Conservation (phyloP, 2,113 vertebrate species). For the Seriola dumerili region DNA sequence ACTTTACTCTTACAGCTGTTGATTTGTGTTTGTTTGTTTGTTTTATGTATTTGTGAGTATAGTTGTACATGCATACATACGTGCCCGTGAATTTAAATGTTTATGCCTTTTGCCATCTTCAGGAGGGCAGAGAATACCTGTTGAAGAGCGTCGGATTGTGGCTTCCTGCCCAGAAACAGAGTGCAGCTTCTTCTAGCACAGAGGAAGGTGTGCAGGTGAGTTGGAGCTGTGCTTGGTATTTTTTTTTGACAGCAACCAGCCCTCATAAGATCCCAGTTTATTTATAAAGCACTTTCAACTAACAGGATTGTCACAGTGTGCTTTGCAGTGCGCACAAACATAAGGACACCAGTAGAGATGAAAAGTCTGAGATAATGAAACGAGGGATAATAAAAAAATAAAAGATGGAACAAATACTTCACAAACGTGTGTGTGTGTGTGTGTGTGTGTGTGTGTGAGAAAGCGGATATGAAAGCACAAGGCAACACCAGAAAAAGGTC, state of each 20-base stretch:
- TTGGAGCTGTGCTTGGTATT: conserved; percentile 17
- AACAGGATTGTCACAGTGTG: conserved; percentile 58
- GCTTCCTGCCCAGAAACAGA: conserved; percentile 81
- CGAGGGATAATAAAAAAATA: conserved; percentile 37
- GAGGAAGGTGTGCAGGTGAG: conserved; percentile 81
- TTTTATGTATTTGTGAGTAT: neutral
- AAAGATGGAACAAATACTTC: conserved; percentile 34
- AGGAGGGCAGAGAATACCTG: conserved; percentile 87
- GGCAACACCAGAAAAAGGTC: conserved; percentile 11
- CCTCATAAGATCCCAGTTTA: conserved; percentile 47
- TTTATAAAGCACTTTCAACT: conserved; percentile 64
- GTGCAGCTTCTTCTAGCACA: conserved; percentile 42
- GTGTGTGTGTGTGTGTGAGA: conserved; percentile 5
- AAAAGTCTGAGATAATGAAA: conserved; percentile 57
- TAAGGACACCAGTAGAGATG: conserved; percentile 54
- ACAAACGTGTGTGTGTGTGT: conserved; percentile 31
- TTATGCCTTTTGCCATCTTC: conserved; percentile 23
- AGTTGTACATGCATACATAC: neutral
- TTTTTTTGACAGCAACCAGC: conserved; percentile 25
- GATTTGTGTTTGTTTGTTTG: neutral
- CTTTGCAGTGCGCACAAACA: conserved; percentile 48
- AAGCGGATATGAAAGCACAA: conserved; percentile 16
- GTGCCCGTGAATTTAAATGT: neutral
- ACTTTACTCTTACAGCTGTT: neutral
- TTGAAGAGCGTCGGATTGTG: conserved; percentile 84